phyloP scores from a whole-genome alignment of 1,140 invertebrate species.

The Epicauta chinensis region DNA sequence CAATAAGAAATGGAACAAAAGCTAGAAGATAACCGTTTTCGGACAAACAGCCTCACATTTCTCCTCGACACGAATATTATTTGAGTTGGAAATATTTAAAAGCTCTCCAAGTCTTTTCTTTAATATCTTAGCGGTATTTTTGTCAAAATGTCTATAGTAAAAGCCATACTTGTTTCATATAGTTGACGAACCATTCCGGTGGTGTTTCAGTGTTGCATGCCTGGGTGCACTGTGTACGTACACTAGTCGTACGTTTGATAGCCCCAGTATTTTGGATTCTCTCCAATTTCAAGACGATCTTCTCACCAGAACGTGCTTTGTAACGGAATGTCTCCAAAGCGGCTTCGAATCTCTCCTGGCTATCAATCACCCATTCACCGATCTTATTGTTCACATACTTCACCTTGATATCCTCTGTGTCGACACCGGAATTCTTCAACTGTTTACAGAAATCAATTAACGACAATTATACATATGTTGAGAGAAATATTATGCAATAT shows the following conservation, averaged over 20 bases:
- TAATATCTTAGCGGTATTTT: too few species aligned
- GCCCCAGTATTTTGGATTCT: conserved; percentile 17
- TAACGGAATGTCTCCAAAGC: conserved; percentile 35
- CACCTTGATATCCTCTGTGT: conserved; percentile 35
- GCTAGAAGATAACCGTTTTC: too few species aligned
- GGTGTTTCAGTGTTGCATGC: conserved; percentile 21
- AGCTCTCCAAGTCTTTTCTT: conserved; percentile 31
- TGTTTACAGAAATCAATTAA: conserved; percentile 13
- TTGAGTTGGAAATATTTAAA: conserved; percentile 16
- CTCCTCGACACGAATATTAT: conserved; percentile 14
- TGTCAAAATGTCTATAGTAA: too few species aligned
- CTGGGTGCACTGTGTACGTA: conserved; percentile 26
- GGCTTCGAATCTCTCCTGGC: conserved; percentile 34
- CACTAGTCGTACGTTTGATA: conserved; percentile 27
- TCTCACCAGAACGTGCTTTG: conserved; percentile 33
- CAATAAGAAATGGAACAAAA: too few species aligned
- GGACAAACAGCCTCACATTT: conserved; percentile 10
- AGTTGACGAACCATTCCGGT: conserved; percentile 39
- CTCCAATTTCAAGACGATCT: conserved; percentile 35
- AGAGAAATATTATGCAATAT: conserved; percentile 9
- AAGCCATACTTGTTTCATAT: conserved; percentile 39
- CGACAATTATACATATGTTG: not conserved
- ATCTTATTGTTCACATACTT: conserved; percentile 33
- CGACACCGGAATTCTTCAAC: conserved; percentile 39
- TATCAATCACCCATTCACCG: conserved; percentile 36